Conservation (phyloP, 2,797 vertebrate genomes). For the Coendou prehensilis region DNA sequence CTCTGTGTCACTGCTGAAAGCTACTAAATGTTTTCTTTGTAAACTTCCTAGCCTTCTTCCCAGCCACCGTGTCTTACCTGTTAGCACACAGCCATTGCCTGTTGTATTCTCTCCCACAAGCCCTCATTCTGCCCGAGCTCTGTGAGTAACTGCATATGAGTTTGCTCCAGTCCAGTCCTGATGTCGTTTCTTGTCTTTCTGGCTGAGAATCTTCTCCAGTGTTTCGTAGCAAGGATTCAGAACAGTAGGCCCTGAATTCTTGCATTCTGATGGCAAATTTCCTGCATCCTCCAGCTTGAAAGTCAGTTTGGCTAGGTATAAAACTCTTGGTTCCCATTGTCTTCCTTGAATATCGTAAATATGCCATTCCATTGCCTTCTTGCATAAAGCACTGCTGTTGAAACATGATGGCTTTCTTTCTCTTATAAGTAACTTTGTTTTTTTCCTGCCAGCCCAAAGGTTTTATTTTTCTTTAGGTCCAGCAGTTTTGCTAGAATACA, state of each 20-base stretch:
- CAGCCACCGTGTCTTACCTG: not conserved
- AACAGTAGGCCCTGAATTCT: not conserved
- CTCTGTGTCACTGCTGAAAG: not conserved
- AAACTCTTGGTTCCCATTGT: not conserved
- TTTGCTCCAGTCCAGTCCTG: too few species aligned
- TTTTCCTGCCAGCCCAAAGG: too few species aligned
- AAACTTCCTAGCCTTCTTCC: too few species aligned
- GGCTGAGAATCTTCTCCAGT: not conserved
- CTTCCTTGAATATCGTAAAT: not conserved
- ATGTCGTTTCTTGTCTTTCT: not conserved
- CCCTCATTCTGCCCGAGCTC: not conserved
- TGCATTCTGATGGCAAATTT: not conserved
- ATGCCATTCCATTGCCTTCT: accelerated
- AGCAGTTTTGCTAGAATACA: accelerated
- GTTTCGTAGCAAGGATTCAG: not conserved
- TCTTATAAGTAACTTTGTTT: not conserved
- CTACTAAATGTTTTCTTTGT: accelerated
- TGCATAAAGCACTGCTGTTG: not conserved
- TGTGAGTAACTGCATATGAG: accelerated
- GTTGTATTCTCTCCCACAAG: accelerated
- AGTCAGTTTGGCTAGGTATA: not conserved
- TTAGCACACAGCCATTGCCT: accelerated
- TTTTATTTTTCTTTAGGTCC: too few species aligned
- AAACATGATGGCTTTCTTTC: not conserved
- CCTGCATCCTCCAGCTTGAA: not conserved